These are phyloP conservation scores for Selenia dentaria DNA, from an alignment of 2,888 invertebrate genomes.

Conservation along the genomic window DNA sequence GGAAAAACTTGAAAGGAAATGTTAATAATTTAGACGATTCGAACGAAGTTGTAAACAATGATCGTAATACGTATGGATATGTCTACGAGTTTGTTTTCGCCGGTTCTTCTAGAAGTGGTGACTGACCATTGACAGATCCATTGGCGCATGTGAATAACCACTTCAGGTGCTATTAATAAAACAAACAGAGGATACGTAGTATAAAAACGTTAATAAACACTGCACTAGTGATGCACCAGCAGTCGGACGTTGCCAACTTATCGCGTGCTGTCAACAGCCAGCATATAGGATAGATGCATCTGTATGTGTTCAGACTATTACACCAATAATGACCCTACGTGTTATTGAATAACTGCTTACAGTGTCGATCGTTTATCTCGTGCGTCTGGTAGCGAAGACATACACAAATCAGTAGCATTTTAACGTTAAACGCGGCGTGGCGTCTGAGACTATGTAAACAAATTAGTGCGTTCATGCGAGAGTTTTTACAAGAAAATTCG, in stretches of 20 bases:
- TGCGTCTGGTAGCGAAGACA: slow-evolving; percentile 56
- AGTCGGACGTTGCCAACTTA: slow-evolving; percentile 5
- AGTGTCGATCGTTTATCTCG: slow-evolving; percentile 69
- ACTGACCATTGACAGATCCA: neutral
- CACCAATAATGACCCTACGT: slow-evolving; percentile 49
- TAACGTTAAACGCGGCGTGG: slow-evolving; percentile 58
- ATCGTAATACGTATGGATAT: too few relatives aligned
- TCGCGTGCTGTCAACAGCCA: slow-evolving; percentile 9
- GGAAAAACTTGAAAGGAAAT: too few relatives aligned
- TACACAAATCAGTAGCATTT: slow-evolving; percentile 69
- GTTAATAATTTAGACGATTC: too few relatives aligned
- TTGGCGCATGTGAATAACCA: neutral
- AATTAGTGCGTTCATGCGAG: slow-evolving; percentile 35
- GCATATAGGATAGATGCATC: neutral
- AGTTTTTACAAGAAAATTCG: slow-evolving; percentile 36
- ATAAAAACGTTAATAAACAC: slow-evolving; percentile 17
- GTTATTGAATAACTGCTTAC: slow-evolving; percentile 47
- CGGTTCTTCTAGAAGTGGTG: neutral
- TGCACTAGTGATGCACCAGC: slow-evolving; percentile 11
- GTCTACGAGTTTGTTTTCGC: too few relatives aligned
- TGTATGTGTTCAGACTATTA: slow-evolving; percentile 8
- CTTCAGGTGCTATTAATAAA: slow-evolving; percentile 16
- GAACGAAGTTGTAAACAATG: too few relatives aligned
- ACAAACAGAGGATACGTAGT: slow-evolving; percentile 5
- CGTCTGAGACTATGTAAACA: slow-evolving; percentile 48